phyloP scores from a whole-genome alignment of 2,888 invertebrate species.

The Lypha dubia region DNA sequence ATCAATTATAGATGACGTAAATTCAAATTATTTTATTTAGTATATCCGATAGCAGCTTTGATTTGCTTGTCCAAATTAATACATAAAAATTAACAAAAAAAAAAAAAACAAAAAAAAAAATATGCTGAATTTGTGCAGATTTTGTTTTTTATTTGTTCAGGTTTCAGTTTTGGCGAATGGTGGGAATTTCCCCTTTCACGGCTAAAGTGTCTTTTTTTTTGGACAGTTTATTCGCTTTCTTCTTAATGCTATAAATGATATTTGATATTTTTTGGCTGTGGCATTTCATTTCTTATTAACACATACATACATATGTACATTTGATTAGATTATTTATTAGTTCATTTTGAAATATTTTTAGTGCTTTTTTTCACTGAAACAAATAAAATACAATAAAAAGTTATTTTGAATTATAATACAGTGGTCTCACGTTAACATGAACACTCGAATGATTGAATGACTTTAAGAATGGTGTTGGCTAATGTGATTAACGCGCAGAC shows the following conservation, averaged over 20 bases:
- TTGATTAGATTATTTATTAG: slow-evolving; percentile 51
- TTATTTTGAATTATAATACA: background rate
- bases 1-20: slow-evolving; percentile 76
- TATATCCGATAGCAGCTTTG: background rate
- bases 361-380: background rate
- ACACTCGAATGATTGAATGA: background rate
- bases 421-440: background rate
- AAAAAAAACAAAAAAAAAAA: too few species aligned
- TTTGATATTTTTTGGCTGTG: slow-evolving; percentile 28
- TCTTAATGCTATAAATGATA: background rate
- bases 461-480: background rate
- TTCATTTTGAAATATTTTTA: slow-evolving; percentile 40
- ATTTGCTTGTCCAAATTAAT: slow-evolving; percentile 4
- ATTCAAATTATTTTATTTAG: background rate
- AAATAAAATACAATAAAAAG: background rate
- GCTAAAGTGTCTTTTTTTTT: slow-evolving; percentile 2
- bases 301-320: background rate
- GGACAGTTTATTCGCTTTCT: background rate
- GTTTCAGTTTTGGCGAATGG: background rate
- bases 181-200: slow-evolving; percentile 39
- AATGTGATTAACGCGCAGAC: too few species aligned
- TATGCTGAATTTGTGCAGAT: slow-evolving; percentile 12
- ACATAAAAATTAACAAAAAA: slow-evolving; percentile 9
- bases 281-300: slow-evolving; percentile 41
- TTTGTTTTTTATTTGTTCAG: background rate